Base-by-base conservation (phyloP, 2,888 invertebrate species). In the Stenichneumon culpator region DNA sequence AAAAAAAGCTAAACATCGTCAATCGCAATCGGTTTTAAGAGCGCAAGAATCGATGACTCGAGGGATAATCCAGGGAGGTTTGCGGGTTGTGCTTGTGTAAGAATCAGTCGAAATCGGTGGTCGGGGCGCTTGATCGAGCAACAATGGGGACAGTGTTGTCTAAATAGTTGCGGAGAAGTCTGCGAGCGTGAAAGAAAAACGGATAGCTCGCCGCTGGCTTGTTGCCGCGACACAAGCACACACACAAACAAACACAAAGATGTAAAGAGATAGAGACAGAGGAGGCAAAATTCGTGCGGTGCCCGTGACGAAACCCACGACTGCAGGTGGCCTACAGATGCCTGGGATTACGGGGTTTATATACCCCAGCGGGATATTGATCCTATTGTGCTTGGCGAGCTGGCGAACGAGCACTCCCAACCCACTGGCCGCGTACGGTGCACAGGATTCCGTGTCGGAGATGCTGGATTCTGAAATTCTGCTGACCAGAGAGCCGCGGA, bases 271-370 rank as follows among this genome's bases (percentile, higher is more conserved):
- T 63, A 82, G 72, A 73, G 82, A 57, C 70, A 28, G 77, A 82
- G 82, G 70, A 79, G 83, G 69, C 82, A 85, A 87, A 85, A 83
- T 88, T 83, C 87, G 90, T 91, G 90, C 88, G 91, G 89, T 90
- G 89, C 87, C 92, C 92, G 92, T 92, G 93, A 92, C 93, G 93
- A 93, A 93, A 93, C 91, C 91, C 90, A 87, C 92, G 92, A 93
- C 93, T 93, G 93, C 93, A 94, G 94, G 93, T 94, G 93, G 93
- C 91, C 93, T 89, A 93, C 93, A 93, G 93, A 93, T 93, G 93
- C 93, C 89, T 87, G 88, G 93, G 93, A 93, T 93, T 93, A 93
- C 87, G 90, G 93, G 91, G 93, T 93, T 93, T 93, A 93, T 93
- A 93, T 93, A 92, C 93, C 93, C 91, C 92, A 92, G 92, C 93